Evolutionary conservation across 1,140 invertebrate genomes (phyloP).

Genomic region (Goniozus legneri): DNA sequence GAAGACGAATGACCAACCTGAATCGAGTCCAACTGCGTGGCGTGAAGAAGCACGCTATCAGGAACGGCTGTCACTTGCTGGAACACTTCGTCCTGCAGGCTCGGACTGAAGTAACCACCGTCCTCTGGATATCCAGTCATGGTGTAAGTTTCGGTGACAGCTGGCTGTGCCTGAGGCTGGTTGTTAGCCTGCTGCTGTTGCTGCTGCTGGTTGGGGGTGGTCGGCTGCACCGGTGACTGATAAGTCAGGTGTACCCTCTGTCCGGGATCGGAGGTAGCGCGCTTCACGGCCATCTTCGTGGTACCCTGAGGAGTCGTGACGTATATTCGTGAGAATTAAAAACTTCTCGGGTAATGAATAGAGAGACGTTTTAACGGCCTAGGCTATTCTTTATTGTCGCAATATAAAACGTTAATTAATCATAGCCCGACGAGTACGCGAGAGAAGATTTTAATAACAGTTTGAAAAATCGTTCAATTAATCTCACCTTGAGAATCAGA

Average conservation of each 20-base stretch:
- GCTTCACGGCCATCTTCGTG: constrained; percentile 68
- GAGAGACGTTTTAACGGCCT: no score
- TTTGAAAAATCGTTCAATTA: background rate
- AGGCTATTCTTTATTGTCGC: no score
- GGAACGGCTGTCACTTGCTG: constrained; percentile 64
- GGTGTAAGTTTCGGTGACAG: constrained; percentile 57
- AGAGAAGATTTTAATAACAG: background rate
- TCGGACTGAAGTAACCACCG: constrained; percentile 68
- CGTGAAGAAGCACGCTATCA: constrained; percentile 67
- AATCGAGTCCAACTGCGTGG: constrained; percentile 63
- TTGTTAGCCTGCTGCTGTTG: constrained; percentile 25
- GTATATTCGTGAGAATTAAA: no score
- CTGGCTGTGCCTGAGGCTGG: constrained; percentile 41
- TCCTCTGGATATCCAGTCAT: constrained; percentile 65
- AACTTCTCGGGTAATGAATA: no score
- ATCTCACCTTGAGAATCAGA: constrained; percentile 47
- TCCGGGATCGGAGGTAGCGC: constrained; percentile 64
- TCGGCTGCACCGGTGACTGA: constrained; percentile 33
- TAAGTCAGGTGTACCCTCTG: constrained; percentile 53
- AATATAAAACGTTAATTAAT: no score
- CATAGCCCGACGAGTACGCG: no score
- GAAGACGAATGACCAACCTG: no score
- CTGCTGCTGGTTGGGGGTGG: constrained; percentile 36
- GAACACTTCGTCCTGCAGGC: constrained; percentile 73
- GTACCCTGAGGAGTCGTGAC: no score